A percentile compares a stretch with the other conserved stretches of the same genome.
Evolutionary conservation across 2,888 invertebrate species (phyloP).

Genomic region (Abrostola tripartita): DNA sequence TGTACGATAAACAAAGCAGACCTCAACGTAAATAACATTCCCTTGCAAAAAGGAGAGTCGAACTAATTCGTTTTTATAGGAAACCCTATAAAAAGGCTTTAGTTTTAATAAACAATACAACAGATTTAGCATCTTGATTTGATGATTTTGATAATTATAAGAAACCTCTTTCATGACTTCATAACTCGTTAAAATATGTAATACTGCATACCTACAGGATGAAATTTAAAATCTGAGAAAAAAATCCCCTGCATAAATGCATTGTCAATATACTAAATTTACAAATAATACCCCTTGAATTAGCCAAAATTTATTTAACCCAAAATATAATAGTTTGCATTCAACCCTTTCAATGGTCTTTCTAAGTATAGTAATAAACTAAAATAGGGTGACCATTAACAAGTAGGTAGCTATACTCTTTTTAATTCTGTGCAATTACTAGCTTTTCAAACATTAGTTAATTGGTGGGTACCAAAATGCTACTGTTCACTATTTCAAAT

Average conservation of each 20-base stretch:
- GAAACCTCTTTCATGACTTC: no score
- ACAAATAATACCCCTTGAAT: not conserved
- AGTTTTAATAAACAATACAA: not conserved
- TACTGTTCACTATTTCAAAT: no score
- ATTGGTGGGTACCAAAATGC: no score
- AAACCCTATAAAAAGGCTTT: not conserved
- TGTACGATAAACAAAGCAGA: conserved; percentile 17
- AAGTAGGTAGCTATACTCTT: not conserved
- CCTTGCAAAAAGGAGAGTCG: conserved; percentile 1
- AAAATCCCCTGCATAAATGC: conserved; percentile 11
- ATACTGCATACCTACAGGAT: not conserved
- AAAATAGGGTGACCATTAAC: conserved; percentile 9
- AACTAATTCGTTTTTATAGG: not conserved
- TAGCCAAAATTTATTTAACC: not conserved
- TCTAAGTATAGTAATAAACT: not conserved
- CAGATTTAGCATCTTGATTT: no score
- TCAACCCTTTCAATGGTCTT: conserved; percentile 9
- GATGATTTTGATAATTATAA: no score
- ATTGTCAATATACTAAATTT: conserved; percentile 14
- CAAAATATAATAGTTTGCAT: not conserved
- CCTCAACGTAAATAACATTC: conserved; percentile 20
- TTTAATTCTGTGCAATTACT: not conserved
- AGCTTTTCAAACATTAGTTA: no score
- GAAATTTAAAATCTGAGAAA: conserved; percentile 10
- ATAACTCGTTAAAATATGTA: no score